These are phyloP conservation scores for Eospalax fontanierii DNA, from an alignment of 2,797 vertebrate genomes.

Conservation along the genomic window DNA sequence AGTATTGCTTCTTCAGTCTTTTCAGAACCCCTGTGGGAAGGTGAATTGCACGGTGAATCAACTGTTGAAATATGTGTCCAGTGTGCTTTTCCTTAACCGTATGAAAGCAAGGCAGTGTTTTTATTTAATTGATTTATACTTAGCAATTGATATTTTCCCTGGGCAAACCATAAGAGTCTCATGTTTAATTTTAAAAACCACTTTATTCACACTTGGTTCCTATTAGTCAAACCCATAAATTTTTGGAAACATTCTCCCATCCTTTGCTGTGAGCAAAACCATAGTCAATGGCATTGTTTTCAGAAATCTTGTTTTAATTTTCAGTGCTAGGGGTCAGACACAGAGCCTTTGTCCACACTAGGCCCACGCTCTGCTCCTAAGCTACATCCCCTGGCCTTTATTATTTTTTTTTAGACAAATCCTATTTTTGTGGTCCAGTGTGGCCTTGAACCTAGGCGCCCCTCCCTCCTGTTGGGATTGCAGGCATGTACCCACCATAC, in stretches of 20 bases:
- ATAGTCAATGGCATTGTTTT: not conserved
- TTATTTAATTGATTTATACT: not conserved
- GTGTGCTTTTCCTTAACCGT: not conserved
- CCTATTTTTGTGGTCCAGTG: not conserved
- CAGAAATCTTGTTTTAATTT: not conserved
- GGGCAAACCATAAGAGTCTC: not conserved
- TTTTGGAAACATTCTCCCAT: not conserved
- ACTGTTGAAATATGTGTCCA: not conserved
- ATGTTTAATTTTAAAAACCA: not conserved
- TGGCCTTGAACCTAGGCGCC: not conserved
- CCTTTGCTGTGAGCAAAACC: constrained; percentile 35
- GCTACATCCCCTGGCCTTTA: not conserved
- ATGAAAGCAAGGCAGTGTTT: not conserved
- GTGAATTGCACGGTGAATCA: not conserved
- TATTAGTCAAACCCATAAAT: not conserved
- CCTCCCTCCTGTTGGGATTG: not conserved
- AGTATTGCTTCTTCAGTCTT: constrained; percentile 28
- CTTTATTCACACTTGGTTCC: constrained; percentile 13
- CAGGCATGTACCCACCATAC: not conserved
- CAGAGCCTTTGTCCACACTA: not conserved
- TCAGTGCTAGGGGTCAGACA: not conserved
- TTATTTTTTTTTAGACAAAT: not conserved
- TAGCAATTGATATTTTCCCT: constrained; percentile 54
- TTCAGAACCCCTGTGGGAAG: not conserved
- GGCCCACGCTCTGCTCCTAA: not conserved